Evolutionary conservation across 2,113 vertebrate genomes (phyloP).

Genomic region (Ptilorrhoa leucosticta): DNA sequence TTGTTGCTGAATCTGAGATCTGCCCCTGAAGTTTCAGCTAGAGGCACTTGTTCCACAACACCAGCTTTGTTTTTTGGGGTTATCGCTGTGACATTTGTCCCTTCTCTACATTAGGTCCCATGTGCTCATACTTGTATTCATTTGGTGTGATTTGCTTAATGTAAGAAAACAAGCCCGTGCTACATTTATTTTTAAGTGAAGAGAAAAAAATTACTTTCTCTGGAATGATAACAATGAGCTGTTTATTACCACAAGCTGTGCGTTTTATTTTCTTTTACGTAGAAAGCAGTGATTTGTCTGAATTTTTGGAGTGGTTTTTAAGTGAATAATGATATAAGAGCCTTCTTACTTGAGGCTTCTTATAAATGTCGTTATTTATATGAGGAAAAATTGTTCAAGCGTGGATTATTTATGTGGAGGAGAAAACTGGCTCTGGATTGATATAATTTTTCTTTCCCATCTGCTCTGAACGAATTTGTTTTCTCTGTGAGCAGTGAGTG

Average conservation of each 20-base stretch:
- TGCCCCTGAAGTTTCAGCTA: not conserved
- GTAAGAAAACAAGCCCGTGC: not conserved
- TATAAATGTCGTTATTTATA: slow-evolving; percentile 48
- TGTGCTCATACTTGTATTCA: not conserved
- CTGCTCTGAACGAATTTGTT: not conserved
- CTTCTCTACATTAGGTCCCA: not conserved
- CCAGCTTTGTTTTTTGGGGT: not conserved
- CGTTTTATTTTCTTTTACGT: slow-evolving; percentile 40
- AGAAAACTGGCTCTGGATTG: slow-evolving; percentile 1
- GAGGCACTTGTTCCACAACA: not conserved
- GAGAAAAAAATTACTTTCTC: not conserved
- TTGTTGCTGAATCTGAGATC: not conserved
- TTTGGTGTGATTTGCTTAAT: not conserved
- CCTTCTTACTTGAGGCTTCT: slow-evolving; percentile 33
- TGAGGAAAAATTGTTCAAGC: slow-evolving; percentile 19
- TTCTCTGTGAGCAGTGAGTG: not conserved
- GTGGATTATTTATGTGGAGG: slow-evolving; percentile 21
- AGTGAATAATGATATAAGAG: slow-evolving; percentile 52
- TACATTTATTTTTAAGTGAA: not conserved
- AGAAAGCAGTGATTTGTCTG: slow-evolving; percentile 45
- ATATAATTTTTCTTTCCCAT: slow-evolving; percentile 19
- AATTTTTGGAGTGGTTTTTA: slow-evolving; percentile 50
- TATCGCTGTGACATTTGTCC: not conserved
- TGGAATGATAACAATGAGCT: slow-evolving; percentile 16
- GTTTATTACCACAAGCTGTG: slow-evolving; percentile 48